Evolutionary conservation across 2,113 vertebrate species (phyloP), one percentile per base, ranked within the genome.

Genomic region (Gambusia affinis): DNA sequence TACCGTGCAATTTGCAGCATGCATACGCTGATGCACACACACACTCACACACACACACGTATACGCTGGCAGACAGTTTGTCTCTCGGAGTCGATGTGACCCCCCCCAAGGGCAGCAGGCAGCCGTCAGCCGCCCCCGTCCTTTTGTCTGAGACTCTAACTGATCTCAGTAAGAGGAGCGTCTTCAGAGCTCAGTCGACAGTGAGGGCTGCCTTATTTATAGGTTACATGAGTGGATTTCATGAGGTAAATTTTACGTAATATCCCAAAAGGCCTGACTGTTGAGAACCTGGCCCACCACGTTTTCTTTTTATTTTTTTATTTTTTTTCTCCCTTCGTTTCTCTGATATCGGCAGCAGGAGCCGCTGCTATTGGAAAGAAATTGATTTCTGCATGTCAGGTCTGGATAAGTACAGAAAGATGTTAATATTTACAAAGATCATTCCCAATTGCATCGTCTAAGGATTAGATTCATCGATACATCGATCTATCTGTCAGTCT

Each of bases 141-240:
- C 84, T 82, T 89, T 79, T 76, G 76, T 90, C 87, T 92, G 73
- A 86, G 81, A 84, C 83, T 78, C 79, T 88, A 83, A 88, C 85
- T 86, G 87, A 91, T 91, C 84, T 88, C 87, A 84, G 88, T 82
- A 47, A 86, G 81, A 75, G 81, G 22, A 54, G 82, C 39, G 42
- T 80, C 82, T 83, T 87, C 80, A 80, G 60, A 88, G 81, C 83
- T 76, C 80, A 79, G 82, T 82, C 4, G 70, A 65, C 74, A 81
- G 76, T 89, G 70, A 75, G 69, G 35, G 44, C 78, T 62, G 77
- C 72, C 80, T 84, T 90, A 89, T 91, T 89, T 87, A 89, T 87
- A 87, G 87, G 85, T 74, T 74, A 80, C 78, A 78, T 83, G 82
- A 90, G 84, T 79, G 76, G 67, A 86, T 90, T 85, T 87, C 86